Conservation (phyloP, 2,113 vertebrate genomes). For the Edolisoma coerulescens region DNA sequence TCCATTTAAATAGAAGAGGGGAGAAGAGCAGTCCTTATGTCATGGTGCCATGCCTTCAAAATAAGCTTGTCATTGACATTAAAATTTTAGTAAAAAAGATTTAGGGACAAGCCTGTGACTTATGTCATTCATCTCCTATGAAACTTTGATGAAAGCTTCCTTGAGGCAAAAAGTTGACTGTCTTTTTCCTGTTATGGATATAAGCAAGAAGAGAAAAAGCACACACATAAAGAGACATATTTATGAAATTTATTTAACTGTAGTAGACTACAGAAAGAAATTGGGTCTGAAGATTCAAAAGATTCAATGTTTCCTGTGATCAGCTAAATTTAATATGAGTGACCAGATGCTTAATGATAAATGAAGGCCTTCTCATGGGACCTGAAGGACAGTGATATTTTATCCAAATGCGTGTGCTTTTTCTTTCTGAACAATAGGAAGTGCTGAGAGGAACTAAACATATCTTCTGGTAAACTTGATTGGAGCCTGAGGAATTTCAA, state of each 20-base stretch:
- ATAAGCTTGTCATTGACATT: neutral
- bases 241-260: neutral
- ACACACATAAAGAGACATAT: neutral
- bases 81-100: neutral
- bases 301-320: neutral
- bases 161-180: neutral
- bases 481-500: neutral
- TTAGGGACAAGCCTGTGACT: neutral
- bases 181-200: neutral
- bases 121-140: neutral
- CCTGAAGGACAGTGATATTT: neutral
- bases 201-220: neutral
- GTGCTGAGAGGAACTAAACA: neutral
- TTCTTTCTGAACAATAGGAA: neutral
- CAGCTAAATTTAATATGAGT: neutral
- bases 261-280: neutral
- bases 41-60: neutral
- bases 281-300: neutral
- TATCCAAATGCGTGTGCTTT: neutral
- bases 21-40: neutral
- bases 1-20: neutral
- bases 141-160: neutral
- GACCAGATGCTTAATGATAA: neutral
- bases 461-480: neutral
- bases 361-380: neutral